Evolutionary conservation across 1,140 invertebrate genomes (phyloP).

Genomic region (Saccostrea cuccullata): DNA sequence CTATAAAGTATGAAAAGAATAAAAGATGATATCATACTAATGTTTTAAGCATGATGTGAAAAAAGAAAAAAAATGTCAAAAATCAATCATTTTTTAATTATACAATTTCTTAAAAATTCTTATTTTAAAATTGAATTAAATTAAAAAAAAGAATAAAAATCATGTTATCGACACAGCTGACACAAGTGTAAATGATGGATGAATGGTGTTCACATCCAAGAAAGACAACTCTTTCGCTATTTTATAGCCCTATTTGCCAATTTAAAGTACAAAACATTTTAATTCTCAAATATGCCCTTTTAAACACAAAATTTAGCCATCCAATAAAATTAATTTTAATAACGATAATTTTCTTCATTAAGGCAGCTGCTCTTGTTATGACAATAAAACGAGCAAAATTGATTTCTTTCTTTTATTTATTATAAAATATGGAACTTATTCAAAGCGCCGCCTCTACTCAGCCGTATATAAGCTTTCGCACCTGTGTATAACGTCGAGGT

Average conservation of each 20-base stretch:
- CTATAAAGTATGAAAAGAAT: no score
- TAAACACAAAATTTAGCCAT: not conserved
- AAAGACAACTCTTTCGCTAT: not conserved
- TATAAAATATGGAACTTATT: not conserved
- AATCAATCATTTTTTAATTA: no score
- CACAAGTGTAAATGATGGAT: no score
- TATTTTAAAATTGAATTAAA: no score
- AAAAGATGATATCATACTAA: no score
- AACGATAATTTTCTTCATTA: not conserved
- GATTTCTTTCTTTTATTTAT: not conserved
- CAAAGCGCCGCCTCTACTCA: not conserved
- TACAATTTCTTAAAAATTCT: no score
- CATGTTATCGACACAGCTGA: no score
- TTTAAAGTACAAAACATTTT: not conserved
- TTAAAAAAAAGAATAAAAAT: no score
- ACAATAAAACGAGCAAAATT: not conserved
- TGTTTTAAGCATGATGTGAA: no score
- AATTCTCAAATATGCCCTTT: not conserved
- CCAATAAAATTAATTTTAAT: not conserved
- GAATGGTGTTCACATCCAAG: not conserved
- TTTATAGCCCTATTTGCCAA: not conserved
- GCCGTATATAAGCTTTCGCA: not conserved
- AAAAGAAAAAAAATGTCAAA: no score
- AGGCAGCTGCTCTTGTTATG: not conserved
- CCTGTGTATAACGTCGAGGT: not conserved